Conservation (phyloP, 2,797 vertebrate species). For the Triplophysa bombifrons region DNA sequence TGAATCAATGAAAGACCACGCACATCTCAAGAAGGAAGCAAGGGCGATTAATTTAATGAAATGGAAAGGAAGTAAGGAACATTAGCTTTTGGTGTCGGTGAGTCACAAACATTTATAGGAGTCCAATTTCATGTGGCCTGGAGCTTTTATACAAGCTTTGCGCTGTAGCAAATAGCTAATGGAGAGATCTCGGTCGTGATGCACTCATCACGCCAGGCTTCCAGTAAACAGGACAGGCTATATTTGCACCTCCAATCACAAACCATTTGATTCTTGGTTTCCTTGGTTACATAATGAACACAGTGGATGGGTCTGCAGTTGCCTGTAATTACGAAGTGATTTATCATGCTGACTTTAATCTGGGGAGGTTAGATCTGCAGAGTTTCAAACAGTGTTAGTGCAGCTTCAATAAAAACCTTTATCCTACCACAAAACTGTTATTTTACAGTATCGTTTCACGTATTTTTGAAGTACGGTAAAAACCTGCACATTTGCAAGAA, state of each 20-base stretch:
- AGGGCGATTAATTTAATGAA: not conserved
- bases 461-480: not conserved
- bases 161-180: constrained; percentile 16
- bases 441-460: not conserved
- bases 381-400: constrained; percentile 17
- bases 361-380: constrained; percentile 52
- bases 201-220: constrained; percentile 62
- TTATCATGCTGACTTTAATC: constrained; percentile 75
- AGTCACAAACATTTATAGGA: constrained; percentile 18
- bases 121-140: constrained; percentile 36
- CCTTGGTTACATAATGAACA: constrained; percentile 71
- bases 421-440: not conserved
- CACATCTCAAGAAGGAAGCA: not conserved
- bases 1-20: not conserved
- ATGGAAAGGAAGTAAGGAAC: not conserved
- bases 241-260: constrained; percentile 70
- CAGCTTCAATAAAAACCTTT: constrained; percentile 1
- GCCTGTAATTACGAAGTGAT: constrained; percentile 76
- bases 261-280: constrained; percentile 74
- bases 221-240: constrained; percentile 69
- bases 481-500: too few species aligned
- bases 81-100: constrained; percentile 14
- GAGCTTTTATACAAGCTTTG: constrained; percentile 38
- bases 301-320: constrained; percentile 66
- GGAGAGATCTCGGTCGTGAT: constrained; percentile 33